These are phyloP conservation scores for Halocynthia roretzi DNA, from an alignment of 23 tunicate species.

Conservation along the genomic window DNA sequence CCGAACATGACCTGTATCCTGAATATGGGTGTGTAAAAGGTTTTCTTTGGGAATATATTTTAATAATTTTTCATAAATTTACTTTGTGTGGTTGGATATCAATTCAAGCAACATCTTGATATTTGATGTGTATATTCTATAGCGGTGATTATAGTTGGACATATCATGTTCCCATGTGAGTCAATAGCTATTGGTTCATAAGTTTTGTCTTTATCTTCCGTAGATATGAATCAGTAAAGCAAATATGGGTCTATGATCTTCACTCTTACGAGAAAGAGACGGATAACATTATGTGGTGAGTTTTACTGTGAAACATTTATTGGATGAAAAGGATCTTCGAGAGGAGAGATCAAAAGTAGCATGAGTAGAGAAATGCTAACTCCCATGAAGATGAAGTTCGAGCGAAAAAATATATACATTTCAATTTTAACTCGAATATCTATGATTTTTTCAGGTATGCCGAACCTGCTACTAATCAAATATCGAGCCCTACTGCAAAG, in stretches of 20 bases:
- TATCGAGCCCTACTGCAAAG: background rate
- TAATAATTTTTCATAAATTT: no score
- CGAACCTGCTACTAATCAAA: background rate
- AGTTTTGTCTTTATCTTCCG: background rate
- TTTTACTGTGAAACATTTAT: background rate
- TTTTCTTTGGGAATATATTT: background rate
- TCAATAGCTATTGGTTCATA: background rate
- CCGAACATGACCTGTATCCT: background rate
- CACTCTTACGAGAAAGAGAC: background rate
- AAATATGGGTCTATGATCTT: background rate
- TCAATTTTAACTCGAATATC: background rate
- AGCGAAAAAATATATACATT: background rate
- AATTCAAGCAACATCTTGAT: background rate
- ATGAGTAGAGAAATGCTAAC: no score
- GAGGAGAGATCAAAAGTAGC: no score
- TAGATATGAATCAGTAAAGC: background rate
- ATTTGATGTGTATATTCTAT: background rate
- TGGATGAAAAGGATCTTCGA: no score
- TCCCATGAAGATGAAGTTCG: no score
- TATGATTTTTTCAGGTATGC: background rate
- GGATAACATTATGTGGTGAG: conserved; percentile 4
- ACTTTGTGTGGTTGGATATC: background rate
- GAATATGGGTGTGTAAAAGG: conserved; percentile 11
- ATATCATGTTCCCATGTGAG: background rate
- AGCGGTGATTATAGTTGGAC: background rate